Percentiles rank a stretch among this genome's conserved stretches.
These are phyloP conservation scores for Lycodopsis pacificus DNA, from an alignment of 2,797 vertebrate species.

Conservation along the genomic window DNA sequence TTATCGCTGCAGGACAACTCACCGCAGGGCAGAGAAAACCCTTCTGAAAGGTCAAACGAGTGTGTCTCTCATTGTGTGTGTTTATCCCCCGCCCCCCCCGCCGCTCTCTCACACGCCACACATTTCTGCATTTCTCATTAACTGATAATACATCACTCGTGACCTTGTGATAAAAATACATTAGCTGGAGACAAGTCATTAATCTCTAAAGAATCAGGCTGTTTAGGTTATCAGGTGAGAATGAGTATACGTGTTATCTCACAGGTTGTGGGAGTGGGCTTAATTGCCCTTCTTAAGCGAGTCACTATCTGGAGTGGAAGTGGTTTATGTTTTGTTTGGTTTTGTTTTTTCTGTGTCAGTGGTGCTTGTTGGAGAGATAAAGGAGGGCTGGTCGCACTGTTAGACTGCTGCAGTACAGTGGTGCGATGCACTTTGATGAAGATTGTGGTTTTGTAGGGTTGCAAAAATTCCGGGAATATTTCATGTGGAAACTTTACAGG, in stretches of 20 bases:
- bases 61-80: slow-evolving; percentile 73
- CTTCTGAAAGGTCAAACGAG: slow-evolving; percentile 82
- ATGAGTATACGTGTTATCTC: slow-evolving; percentile 64
- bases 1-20: slow-evolving; percentile 83
- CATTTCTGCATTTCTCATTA: slow-evolving; percentile 84
- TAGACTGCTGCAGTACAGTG: background rate
- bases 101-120: slow-evolving; percentile 62
- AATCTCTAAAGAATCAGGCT: slow-evolving; percentile 77
- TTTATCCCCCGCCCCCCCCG: slow-evolving; percentile 63
- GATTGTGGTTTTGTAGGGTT: background rate
- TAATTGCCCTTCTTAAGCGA: slow-evolving; percentile 60
- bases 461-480: background rate
- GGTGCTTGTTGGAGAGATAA: background rate
- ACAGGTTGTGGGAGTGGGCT: slow-evolving; percentile 45
- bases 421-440: background rate
- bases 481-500: background rate
- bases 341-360: background rate
- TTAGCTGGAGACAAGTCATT: slow-evolving; percentile 76
- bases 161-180: slow-evolving; percentile 84
- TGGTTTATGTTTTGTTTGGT: background rate
- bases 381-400: background rate
- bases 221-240: slow-evolving; percentile 77
- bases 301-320: slow-evolving; percentile 30
- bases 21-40: slow-evolving; percentile 66
- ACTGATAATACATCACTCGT: slow-evolving; percentile 84